Evolutionary conservation across 53 echinoderm and acorn worm species (phyloP).

Genomic region (Actinopyga echinites): DNA sequence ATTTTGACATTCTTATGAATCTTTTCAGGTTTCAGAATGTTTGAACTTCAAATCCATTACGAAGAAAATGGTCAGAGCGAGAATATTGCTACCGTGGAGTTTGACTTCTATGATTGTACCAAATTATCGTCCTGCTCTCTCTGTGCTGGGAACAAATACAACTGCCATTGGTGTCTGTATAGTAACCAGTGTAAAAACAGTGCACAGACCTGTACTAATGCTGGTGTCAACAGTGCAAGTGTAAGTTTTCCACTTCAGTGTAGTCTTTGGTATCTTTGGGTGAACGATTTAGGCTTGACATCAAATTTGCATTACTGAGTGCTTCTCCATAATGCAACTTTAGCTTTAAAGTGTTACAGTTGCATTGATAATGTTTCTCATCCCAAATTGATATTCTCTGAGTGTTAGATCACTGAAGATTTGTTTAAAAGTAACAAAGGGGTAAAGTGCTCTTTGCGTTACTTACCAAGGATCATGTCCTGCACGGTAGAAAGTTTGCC

Average conservation of each 20-base stretch:
- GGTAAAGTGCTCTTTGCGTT: no score
- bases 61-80: background rate
- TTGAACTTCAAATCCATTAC: no score
- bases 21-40: no score
- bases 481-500: no score
- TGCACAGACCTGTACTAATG: slow-evolving; percentile 61
- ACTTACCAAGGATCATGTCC: no score
- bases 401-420: background rate
- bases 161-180: no score
- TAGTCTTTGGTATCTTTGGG: no score
- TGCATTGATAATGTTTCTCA: background rate
- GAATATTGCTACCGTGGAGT: no score
- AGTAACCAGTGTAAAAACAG: no score
- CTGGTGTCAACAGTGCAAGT: background rate
- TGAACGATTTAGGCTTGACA: no score
- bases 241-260: no score
- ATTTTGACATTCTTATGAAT: no score
- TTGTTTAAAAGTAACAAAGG: background rate
- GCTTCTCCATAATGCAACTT: background rate
- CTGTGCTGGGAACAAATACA: slow-evolving; percentile 65
- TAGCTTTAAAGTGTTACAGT: background rate
- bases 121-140: slow-evolving; percentile 57
- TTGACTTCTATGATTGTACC: slow-evolving; percentile 71
- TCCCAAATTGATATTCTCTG: background rate
- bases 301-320: background rate